Evolutionary conservation across 1,140 invertebrate genomes (phyloP), one percentile per base, ranked within the genome.

Genomic region (Callitettix versicolor): DNA sequence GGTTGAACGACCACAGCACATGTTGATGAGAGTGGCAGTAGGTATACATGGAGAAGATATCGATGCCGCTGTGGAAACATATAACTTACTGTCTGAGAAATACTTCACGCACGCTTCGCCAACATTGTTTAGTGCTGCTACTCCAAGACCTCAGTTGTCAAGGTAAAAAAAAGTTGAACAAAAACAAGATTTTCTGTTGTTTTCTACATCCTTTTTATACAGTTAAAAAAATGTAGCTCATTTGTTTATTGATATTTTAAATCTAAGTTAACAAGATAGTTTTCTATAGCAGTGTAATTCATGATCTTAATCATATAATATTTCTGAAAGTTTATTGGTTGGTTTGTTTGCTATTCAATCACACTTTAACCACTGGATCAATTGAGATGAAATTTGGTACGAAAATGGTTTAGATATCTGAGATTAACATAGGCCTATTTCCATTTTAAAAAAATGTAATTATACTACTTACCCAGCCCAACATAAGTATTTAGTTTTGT

Each of bases 41-140:
- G 96, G 94, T 14, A 98, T 99, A 64, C 96, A 99, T 70, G 85
- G 85, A 11, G 85, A 95, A 60, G 88, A 99, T 66, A 88, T 99
- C 53, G 88, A 95, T 61, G 76, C 81, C 22, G 94, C 85, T 20
- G 94, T 99, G 62, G 90, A 98, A 74, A 98, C 96, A 0, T 99
- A 99, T 68, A 95, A 99, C 70, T 77, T 91, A 38, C 72, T 99
- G 57, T 98, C 95, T 0, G 91, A 97, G 67, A 85, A 86, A 65
- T 98, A 89, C 77, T 99, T 99, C 67, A 99, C 93, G 1, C 96
- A 99, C 76, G 95, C 95, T 12, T 95, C 94, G 12, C 95, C 96
- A 7, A 98, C 96, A 1, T 75, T 99, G 9, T 99, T 98, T 65
- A 91, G 94, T 65, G 88, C 96, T 55, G 95, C 91, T 38, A 98